These are phyloP conservation scores for Aspidiotus rigidus DNA, from an alignment of 2,888 invertebrate species.

Conservation along the genomic window DNA sequence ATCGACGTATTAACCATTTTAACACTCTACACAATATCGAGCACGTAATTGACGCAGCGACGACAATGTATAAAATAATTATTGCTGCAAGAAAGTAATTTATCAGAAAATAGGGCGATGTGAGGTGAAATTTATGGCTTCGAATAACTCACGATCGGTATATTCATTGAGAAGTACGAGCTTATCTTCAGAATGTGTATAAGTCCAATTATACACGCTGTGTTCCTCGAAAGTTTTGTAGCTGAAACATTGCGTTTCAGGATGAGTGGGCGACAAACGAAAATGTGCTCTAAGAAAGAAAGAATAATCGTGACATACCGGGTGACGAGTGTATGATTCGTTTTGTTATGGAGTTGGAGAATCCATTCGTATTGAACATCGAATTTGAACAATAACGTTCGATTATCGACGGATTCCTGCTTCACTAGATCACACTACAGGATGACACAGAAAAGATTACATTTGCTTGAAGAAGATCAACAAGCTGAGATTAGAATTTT, in stretches of 20 bases:
- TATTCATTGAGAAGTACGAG: background rate
- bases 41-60: background rate
- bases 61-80: too few relatives aligned
- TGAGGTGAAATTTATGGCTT: background rate
- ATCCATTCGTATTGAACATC: conserved; percentile 39
- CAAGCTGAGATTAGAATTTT: background rate
- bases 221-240: conserved; percentile 39
- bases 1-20: background rate
- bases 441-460: conserved; percentile 10
- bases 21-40: background rate
- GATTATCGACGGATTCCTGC: conserved; percentile 38
- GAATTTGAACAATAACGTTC: conserved; percentile 40
- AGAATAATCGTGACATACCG: background rate
- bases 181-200: background rate
- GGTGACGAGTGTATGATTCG: background rate
- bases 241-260: conserved; percentile 1
- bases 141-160: background rate
- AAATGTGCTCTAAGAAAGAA: background rate
- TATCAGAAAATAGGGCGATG: background rate
- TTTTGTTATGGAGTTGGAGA: conserved; percentile 1
- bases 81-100: background rate
- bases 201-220: conserved; percentile 44
- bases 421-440: conserved; percentile 41
- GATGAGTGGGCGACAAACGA: background rate
- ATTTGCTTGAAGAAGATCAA: background rate